Evolutionary conservation across 1,140 invertebrate species (phyloP).

Genomic region (Bombus confusus): DNA sequence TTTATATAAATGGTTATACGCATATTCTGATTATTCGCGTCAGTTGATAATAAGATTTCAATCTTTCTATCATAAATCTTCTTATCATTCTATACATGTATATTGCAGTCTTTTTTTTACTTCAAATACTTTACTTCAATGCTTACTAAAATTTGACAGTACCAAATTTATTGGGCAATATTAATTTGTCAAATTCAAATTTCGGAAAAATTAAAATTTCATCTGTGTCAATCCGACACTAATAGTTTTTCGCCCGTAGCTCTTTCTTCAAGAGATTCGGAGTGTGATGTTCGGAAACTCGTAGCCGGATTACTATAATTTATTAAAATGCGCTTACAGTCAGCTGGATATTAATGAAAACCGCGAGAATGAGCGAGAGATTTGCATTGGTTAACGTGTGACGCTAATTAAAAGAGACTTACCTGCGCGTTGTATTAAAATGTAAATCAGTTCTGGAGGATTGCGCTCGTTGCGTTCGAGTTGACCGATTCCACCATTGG

Average conservation of each 20-base stretch:
- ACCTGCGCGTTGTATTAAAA: conserved; percentile 68
- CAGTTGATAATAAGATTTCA: neutral
- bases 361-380: conserved; percentile 48
- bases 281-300: neutral
- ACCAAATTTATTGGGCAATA: too few relatives aligned
- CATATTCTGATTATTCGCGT: neutral
- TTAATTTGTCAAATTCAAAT: neutral
- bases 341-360: conserved; percentile 69
- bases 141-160: too few relatives aligned
- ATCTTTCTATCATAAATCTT: too few relatives aligned
- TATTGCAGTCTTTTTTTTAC: too few relatives aligned
- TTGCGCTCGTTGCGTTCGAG: conserved; percentile 32
- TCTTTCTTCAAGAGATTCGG: neutral
- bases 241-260: neutral
- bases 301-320: conserved; percentile 59
- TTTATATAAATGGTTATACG: neutral
- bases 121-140: too few relatives aligned
- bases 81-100: neutral
- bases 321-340: conserved; percentile 69
- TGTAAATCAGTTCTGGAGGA: conserved; percentile 67
- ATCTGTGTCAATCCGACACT: neutral
- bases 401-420: conserved; percentile 72
- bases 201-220: neutral
- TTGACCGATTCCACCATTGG: neutral
- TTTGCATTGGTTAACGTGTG: conserved; percentile 71